These are phyloP conservation scores for Pithys albifrons DNA, from an alignment of 2,113 vertebrate species.

Conservation along the genomic window DNA sequence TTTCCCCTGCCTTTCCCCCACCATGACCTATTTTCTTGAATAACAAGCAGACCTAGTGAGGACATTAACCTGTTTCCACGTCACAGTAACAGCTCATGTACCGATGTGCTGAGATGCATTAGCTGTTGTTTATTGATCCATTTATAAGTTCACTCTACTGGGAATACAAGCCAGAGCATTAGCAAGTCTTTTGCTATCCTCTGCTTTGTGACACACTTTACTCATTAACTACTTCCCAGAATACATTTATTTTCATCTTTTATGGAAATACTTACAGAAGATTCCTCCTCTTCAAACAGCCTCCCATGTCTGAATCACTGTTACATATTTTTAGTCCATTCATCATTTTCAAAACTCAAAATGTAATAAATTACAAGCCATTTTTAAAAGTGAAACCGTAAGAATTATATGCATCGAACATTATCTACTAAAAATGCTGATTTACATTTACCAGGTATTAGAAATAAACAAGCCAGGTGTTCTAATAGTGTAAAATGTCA, in stretches of 20 bases:
- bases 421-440: background rate
- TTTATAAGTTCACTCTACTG: background rate
- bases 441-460: background rate
- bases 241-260: slow-evolving; percentile 22
- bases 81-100: background rate
- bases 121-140: slow-evolving; percentile 46
- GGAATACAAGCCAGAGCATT: background rate
- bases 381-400: background rate
- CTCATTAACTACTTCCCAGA: background rate
- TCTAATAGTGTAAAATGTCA: background rate
- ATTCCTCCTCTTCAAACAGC: slow-evolving; percentile 47
- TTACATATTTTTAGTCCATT: slow-evolving; percentile 51
- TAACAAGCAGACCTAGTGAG: background rate
- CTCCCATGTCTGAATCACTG: slow-evolving; percentile 42
- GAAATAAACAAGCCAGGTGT: background rate
- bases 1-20: background rate
- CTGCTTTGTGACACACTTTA: slow-evolving; percentile 6
- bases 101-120: background rate
- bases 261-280: background rate
- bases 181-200: background rate
- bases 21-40: slow-evolving; percentile 10
- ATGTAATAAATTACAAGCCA: background rate
- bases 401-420: background rate
- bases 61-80: slow-evolving; percentile 26
- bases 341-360: slow-evolving; percentile 22